Conservation (phyloP, 1,140 invertebrate genomes). For the Reticulitermes speratus region DNA sequence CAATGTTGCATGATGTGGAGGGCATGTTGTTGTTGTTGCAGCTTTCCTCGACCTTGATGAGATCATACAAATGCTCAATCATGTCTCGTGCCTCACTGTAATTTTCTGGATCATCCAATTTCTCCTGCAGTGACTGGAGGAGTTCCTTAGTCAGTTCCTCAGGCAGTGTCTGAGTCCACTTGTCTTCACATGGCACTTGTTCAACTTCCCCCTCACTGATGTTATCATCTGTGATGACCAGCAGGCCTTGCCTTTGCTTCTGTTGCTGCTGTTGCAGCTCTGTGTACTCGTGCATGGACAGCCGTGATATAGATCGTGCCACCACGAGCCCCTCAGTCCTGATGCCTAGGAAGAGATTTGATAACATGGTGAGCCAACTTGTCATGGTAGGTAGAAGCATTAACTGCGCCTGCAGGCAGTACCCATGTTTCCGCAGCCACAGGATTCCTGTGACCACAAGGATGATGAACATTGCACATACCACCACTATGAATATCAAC, state of each 20-base stretch:
- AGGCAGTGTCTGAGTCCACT: conserved; percentile 68
- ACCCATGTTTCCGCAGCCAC: conserved; percentile 56
- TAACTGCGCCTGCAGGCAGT: conserved; percentile 48
- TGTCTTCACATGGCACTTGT: conserved; percentile 56
- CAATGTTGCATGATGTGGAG: conserved; percentile 22
- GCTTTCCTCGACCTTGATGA: conserved; percentile 72
- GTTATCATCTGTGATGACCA: background rate
- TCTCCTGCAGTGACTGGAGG: conserved; percentile 64
- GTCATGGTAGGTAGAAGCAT: conserved; percentile 42
- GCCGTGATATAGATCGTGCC: conserved; percentile 54
- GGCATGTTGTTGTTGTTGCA: conserved; percentile 61
- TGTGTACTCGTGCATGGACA: conserved; percentile 64
- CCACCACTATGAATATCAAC: conserved; percentile 52
- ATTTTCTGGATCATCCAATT: conserved; percentile 68
- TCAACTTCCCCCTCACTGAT: conserved; percentile 35
- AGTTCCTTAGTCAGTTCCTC: conserved; percentile 74
- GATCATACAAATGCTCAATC: conserved; percentile 75
- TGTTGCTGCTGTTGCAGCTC: conserved; percentile 49
- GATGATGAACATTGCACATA: conserved; percentile 51
- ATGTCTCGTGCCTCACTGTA: conserved; percentile 72
- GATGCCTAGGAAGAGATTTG: background rate
- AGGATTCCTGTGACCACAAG: conserved; percentile 52
- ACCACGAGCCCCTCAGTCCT: background rate
- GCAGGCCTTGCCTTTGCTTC: conserved; percentile 10
- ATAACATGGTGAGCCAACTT: conserved; percentile 44